phyloP scores from a whole-genome alignment of 1,140 invertebrate genomes.

The Varroa destructor region DNA sequence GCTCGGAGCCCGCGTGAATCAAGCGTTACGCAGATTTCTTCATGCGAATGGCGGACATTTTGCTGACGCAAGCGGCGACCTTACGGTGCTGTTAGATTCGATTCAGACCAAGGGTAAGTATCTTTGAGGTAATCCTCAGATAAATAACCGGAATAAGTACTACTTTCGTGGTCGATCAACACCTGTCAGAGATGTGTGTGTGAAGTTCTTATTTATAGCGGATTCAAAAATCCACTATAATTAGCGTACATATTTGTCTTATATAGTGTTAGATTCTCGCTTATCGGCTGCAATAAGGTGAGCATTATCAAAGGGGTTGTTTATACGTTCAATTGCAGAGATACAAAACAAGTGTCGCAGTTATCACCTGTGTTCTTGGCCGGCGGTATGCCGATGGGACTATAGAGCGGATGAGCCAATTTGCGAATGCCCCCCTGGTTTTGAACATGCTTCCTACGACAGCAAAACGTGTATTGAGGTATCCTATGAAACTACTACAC shows the following conservation, averaged over 20 bases:
- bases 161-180: too few species aligned
- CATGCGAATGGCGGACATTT: background rate
- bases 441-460: background rate
- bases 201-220: too few species aligned
- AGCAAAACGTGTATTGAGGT: constrained; percentile 12
- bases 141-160: too few species aligned
- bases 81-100: background rate
- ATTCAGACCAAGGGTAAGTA: constrained; percentile 4
- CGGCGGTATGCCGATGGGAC: constrained; percentile 5
- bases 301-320: too few species aligned
- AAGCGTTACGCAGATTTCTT: background rate
- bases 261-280: too few species aligned
- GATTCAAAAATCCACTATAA: too few species aligned
- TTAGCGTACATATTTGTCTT: too few species aligned
- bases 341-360: constrained; percentile 15
- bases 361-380: background rate
- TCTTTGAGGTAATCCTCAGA: too few species aligned
- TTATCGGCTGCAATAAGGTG: too few species aligned
- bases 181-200: too few species aligned
- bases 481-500: background rate
- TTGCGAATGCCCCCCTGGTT: background rate
- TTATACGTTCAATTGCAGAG: background rate
- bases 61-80: background rate
- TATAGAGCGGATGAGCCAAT: background rate
- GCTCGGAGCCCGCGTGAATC: background rate